Evolutionary conservation across 2,888 invertebrate genomes (phyloP).

Genomic region (Mesoligia furuncula): DNA sequence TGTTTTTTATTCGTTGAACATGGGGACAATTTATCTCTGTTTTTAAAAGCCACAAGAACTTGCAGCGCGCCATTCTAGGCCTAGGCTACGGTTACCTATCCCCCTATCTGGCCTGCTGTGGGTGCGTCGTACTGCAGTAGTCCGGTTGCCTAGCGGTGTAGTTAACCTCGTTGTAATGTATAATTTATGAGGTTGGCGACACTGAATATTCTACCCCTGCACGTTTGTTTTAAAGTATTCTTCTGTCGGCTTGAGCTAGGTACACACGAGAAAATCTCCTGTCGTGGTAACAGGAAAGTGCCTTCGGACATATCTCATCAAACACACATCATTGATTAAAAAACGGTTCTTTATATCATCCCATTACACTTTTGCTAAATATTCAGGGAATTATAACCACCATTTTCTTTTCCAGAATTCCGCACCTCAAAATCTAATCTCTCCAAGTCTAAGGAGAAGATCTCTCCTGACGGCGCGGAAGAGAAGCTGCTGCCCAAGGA

Average conservation of each 20-base stretch:
- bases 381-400: neutral
- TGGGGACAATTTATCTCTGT: neutral
- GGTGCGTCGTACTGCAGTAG: constrained; percentile 29
- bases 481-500: constrained; percentile 92
- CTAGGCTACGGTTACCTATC: neutral
- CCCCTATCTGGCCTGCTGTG: neutral
- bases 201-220: too few relatives aligned
- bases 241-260: neutral
- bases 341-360: neutral
- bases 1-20: neutral
- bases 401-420: constrained; percentile 71
- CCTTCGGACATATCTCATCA: neutral
- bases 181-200: neutral
- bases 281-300: neutral
- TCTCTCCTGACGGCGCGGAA: constrained; percentile 92
- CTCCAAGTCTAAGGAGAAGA: constrained; percentile 86
- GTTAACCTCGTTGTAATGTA: neutral
- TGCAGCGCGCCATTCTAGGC: neutral
- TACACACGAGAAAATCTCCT: neutral
- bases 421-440: constrained; percentile 82
- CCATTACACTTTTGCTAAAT: neutral
- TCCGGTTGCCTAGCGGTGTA: neutral
- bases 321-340: neutral
- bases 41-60: neutral
- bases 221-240: neutral